Evolutionary conservation across 2,888 invertebrate genomes (phyloP).

Genomic region (Ophioninae sp.): DNA sequence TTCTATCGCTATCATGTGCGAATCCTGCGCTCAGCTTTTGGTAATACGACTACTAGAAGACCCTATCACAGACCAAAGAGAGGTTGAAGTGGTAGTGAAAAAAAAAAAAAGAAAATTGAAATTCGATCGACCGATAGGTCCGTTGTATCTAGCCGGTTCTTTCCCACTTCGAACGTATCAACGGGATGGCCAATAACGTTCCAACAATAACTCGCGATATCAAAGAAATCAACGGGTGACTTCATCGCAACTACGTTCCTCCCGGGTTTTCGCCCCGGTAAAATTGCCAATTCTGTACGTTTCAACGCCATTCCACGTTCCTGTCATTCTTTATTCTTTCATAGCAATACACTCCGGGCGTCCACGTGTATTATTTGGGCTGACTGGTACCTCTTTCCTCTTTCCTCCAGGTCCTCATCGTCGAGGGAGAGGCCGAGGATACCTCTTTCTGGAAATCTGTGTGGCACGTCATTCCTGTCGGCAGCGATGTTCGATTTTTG

Average conservation of each 20-base stretch:
- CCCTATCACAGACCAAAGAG: neutral
- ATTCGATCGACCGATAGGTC: slow-evolving; percentile 51
- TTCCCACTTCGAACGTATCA: slow-evolving; percentile 27
- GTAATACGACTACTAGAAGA: neutral
- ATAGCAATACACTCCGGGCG: slow-evolving; percentile 23
- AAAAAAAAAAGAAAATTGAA: slow-evolving; percentile 38
- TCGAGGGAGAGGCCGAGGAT: slow-evolving; percentile 21
- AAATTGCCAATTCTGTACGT: slow-evolving; percentile 73
- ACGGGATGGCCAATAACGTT: slow-evolving; percentile 60
- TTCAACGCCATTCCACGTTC: slow-evolving; percentile 65
- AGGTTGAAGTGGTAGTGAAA: neutral
- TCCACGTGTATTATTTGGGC: neutral
- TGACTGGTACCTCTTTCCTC: neutral
- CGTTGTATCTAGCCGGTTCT: neutral
- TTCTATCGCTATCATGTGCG: neutral
- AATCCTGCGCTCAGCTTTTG: neutral
- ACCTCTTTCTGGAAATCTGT: slow-evolving; percentile 53
- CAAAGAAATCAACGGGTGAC: slow-evolving; percentile 67
- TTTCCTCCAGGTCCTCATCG: neutral
- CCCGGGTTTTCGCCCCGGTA: slow-evolving; percentile 11
- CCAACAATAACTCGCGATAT: slow-evolving; percentile 70
- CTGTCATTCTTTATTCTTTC: slow-evolving; percentile 58
- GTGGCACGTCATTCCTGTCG: slow-evolving; percentile 57
- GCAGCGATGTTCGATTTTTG: slow-evolving; percentile 56
- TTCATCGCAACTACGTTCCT: slow-evolving; percentile 44